These are phyloP conservation scores for Lucilia sericata DNA, from an alignment of 1,140 invertebrate genomes.

Conservation along the genomic window DNA sequence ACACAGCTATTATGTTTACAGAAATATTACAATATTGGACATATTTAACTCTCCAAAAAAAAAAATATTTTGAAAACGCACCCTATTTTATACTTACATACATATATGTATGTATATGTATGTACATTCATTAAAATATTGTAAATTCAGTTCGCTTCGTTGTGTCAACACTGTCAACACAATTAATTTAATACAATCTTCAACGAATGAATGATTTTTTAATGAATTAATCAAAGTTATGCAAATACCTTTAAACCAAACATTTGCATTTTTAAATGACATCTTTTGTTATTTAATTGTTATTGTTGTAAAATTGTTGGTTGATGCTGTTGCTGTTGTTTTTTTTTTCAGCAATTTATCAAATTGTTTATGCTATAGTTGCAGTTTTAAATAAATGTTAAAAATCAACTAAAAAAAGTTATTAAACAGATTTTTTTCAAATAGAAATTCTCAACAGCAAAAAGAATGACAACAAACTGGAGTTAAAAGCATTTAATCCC, in stretches of 20 bases:
- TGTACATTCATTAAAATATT: no score
- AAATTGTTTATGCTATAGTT: neutral
- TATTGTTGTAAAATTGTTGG: neutral
- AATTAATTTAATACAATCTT: neutral
- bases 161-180: neutral
- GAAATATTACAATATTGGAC: no score
- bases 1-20: no score
- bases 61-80: no score
- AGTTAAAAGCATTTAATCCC: conserved; percentile 2
- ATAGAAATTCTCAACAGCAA: neutral
- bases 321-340: no score
- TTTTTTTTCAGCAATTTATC: neutral
- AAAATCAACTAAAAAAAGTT: neutral
- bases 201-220: neutral
- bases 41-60: no score
- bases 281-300: conserved; percentile 9
- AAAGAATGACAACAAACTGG: neutral
- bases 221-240: conserved; percentile 8
- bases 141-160: no score
- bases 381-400: neutral
- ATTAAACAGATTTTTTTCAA: neutral
- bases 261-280: neutral
- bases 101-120: no score
- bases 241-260: conserved; percentile 12
- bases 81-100: no score